These are phyloP conservation scores for Stercorarius parasiticus DNA, from an alignment of 2,113 vertebrate genomes.

Conservation along the genomic window DNA sequence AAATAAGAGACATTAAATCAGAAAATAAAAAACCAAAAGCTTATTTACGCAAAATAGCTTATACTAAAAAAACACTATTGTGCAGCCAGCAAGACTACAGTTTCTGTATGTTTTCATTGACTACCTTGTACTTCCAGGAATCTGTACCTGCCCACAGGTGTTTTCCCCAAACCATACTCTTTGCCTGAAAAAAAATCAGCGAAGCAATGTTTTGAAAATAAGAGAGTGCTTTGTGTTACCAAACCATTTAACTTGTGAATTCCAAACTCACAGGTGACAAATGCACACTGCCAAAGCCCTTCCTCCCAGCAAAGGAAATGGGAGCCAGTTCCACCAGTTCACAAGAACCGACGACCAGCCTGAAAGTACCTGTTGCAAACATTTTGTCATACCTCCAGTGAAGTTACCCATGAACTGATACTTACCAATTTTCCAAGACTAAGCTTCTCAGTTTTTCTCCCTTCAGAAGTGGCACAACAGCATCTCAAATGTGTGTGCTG, in stretches of 20 bases:
- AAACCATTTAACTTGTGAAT: background rate
- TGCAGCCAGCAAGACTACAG: background rate
- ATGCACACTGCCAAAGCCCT: background rate
- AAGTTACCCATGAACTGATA: background rate
- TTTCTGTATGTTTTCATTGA: background rate
- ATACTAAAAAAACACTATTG: accelerated
- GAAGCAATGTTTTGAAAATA: background rate
- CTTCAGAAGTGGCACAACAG: background rate
- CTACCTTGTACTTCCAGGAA: background rate
- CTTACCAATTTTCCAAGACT: background rate
- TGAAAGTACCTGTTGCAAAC: background rate
- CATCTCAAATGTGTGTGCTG: background rate
- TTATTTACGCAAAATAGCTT: background rate
- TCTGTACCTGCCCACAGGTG: background rate
- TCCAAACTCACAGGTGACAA: background rate
- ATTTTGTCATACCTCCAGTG: background rate
- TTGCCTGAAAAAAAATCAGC: background rate
- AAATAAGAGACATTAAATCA: background rate
- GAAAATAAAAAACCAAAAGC: background rate
- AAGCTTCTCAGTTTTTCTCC: background rate
- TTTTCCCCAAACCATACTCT: background rate
- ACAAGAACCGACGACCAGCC: background rate
- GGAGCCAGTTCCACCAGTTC: background rate
- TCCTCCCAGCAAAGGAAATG: background rate
- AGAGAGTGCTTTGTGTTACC: background rate